These are phyloP conservation scores for Hyposmocoma kahamanoa DNA, from an alignment of 1,140 invertebrate genomes.

Conservation along the genomic window DNA sequence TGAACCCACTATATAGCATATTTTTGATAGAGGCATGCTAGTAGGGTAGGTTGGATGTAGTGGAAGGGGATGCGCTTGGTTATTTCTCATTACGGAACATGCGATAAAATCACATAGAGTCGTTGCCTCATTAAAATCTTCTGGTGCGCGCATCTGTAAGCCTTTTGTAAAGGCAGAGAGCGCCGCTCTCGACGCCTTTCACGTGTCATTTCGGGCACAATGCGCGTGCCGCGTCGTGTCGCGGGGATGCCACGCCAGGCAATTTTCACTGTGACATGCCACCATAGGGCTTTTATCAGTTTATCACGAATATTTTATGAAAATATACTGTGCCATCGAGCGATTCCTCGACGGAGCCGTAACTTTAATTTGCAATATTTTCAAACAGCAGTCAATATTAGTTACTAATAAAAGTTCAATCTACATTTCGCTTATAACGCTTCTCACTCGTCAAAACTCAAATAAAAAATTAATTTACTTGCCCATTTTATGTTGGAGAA, in stretches of 20 bases:
- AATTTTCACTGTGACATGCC: constrained; percentile 52
- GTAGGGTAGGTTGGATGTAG: too few relatives aligned
- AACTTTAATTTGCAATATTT: too few relatives aligned
- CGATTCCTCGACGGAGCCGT: too few relatives aligned
- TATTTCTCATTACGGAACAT: constrained; percentile 69
- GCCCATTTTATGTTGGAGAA: not conserved
- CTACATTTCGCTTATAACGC: too few relatives aligned
- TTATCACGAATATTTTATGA: constrained; percentile 39
- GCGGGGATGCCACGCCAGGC: constrained; percentile 32
- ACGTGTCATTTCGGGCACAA: constrained; percentile 70
- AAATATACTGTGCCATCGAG: not conserved
- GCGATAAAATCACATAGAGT: constrained; percentile 69
- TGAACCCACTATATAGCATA: constrained; percentile 41
- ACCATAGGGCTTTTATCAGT: constrained; percentile 50
- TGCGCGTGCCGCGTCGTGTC: constrained; percentile 16
- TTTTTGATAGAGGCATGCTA: constrained; percentile 46
- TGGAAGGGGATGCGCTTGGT: constrained; percentile 68
- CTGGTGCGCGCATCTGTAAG: constrained; percentile 70
- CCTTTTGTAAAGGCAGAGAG: constrained; percentile 64
- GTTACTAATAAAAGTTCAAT: too few relatives aligned
- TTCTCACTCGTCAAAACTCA: too few relatives aligned
- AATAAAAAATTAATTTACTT: not conserved
- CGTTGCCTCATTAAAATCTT: constrained; percentile 73
- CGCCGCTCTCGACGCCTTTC: constrained; percentile 65
- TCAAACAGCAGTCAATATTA: too few relatives aligned